phyloP scores from a whole-genome alignment of 2,888 invertebrate genomes.

The Saturnia pavonia region DNA sequence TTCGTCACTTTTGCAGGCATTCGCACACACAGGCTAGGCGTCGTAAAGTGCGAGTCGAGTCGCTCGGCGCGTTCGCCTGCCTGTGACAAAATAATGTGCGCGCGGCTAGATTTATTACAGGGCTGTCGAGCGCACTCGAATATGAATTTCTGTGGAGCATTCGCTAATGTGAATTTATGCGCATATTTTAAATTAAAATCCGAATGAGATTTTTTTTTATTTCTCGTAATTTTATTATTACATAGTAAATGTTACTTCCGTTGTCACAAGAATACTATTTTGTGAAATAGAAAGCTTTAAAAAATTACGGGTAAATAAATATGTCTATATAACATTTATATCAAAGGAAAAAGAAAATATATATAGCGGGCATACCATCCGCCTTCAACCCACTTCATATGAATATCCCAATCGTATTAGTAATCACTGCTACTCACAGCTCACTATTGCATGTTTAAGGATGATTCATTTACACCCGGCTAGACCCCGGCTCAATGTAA shows the following conservation, averaged over 20 bases:
- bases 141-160: conserved; percentile 6
- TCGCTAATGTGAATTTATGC: conserved; percentile 7
- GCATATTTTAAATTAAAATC: not conserved
- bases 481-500: too few relatives aligned
- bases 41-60: conserved; percentile 37
- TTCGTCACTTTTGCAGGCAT: conserved; percentile 42
- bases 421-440: too few relatives aligned
- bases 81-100: conserved; percentile 59
- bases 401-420: too few relatives aligned
- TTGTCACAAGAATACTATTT: not conserved
- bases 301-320: too few relatives aligned
- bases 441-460: too few relatives aligned
- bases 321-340: too few relatives aligned
- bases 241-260: not conserved
- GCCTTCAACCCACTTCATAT: too few relatives aligned
- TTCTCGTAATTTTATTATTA: not conserved
- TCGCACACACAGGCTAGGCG: conserved; percentile 20
- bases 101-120: conserved; percentile 44
- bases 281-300: not conserved
- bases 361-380: too few relatives aligned
- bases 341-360: too few relatives aligned
- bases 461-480: too few relatives aligned
- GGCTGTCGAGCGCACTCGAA: conserved; percentile 37
- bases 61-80: conserved; percentile 40
- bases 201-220: not conserved